Base-by-base conservation (phyloP, 1,140 invertebrate genomes). In the Neodiprion fabricii region DNA sequence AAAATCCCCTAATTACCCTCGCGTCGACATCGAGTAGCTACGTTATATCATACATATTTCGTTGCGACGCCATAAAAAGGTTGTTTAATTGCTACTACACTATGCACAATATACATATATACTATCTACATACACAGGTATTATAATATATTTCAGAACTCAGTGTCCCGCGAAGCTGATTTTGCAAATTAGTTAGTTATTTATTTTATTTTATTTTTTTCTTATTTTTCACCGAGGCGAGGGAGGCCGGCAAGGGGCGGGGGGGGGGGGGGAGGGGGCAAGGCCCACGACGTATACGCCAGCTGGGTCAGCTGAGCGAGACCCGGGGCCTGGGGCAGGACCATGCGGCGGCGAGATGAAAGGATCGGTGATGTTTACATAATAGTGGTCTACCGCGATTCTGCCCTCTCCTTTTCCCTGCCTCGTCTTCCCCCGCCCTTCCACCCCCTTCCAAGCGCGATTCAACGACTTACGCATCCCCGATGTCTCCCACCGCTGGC, bases 311-410 rank as follows among this genome's bases (percentile, higher is more conserved):
- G 73, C 69, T 40, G 66, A 66, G 28, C 12, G 53, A 0, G 53
- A 9, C 53, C 8, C 12, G 53, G 53, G 53, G 53, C 53, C 8
- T 9, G 11, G 53, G 53, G 53, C 28, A 1, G 28, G 28, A 71
- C 48, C 75, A 75, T 66, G 71, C 66, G 80, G 74, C 81, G 77
- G 75, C 79, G 65, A 81, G 80, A 80, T 81, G 81, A 83, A 83
- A 84, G 81, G 78, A 67, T 79, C 78, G 72, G 73, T 77, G 80
- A 78, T 83, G 82, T 84, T 84, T 84, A 82, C 81, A 83, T 82
- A 81, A 82, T 82, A 79, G 79, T 82, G 79, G 80, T 80, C 81
- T 75, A 78, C 74, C 77, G 72, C 77, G 77, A 79, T 79, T 78
- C 70, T 40, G 14, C 66, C 53, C 23, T 68, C 70, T 75, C 61